phyloP scores from a whole-genome alignment of 2,113 vertebrate species.

The Tragelaphus buxtoni region DNA sequence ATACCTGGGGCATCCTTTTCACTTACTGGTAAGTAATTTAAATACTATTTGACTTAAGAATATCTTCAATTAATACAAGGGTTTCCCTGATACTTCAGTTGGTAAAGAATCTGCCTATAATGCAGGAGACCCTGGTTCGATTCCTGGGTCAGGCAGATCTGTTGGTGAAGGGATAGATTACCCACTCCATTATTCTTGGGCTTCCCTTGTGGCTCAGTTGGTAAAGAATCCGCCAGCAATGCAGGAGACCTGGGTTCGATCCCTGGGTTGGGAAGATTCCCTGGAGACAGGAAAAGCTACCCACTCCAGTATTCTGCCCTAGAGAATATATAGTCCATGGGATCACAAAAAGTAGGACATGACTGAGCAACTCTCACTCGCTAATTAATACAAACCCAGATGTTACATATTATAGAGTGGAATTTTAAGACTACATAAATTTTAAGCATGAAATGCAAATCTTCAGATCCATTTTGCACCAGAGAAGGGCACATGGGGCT shows the following conservation, averaged over 20 bases:
- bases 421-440: constrained; percentile 59
- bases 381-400: constrained; percentile 34
- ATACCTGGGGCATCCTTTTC: neutral
- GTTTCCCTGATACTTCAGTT: neutral
- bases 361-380: neutral
- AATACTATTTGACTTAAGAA: constrained; percentile 17
- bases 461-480: neutral
- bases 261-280: neutral
- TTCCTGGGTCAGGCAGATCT: neutral
- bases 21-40: neutral
- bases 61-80: neutral
- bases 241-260: neutral
- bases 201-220: neutral
- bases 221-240: neutral
- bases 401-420: constrained; percentile 22
- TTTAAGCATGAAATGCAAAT: constrained; percentile 45
- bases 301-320: neutral
- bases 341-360: neutral
- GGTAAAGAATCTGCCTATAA: neutral
- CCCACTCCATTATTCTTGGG: neutral
- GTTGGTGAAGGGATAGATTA: neutral
- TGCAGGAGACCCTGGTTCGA: neutral
- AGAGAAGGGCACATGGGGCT: constrained; percentile 6
- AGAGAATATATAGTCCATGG: neutral
- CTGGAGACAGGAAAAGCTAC: neutral